Evolutionary conservation across 1,140 invertebrate genomes (phyloP), one percentile per base, ranked within the genome.

Genomic region (Camponotus vicinus): DNA sequence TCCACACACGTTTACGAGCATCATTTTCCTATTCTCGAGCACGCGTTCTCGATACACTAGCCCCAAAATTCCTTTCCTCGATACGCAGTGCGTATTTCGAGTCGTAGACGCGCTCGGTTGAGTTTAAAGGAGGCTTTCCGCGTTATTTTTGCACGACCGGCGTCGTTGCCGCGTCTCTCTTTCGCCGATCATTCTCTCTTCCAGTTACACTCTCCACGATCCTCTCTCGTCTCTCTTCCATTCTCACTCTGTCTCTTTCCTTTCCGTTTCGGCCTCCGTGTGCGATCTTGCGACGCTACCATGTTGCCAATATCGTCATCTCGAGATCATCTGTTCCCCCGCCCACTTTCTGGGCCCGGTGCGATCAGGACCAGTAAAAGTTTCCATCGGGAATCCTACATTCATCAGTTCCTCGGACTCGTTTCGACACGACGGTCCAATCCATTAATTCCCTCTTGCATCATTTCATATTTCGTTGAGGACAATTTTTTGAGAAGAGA

Each of bases 91-190:
- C 82, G 61, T 87, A 90, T 90, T 90, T 89, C 70, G 78, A 86
- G 79, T 88, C 55, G 42, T 34, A 73, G 77, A 76, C 76, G 77
- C 66, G 80, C 64, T 69, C 45, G 86, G 75, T 37, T 79, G 88
- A 86, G 85, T 88, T 91, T 90, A 88, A 88, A 90, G 78, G 79
- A 80, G 84, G 89, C 90, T 90, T 91, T 90, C 77, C 91, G 83
- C 90, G 91, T 92, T 92, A 92, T 92, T 92, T 92, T 92, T 87
- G 90, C 91, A 88, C 89, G 79, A 84, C 83, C 90, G 71, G 90
- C 90, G 66, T 89, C 88, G 90, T 91, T 90, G 91, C 89, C 91
- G 86, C 89, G 63, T 92, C 91, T 88, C 78, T 90, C 61, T 61
- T 77, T 88, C 59, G 34, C 69, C 70, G 77, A 86, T 89, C 77